Percentiles rank a stretch among this genome's conserved stretches.
Evolutionary conservation across 2,797 vertebrate genomes (phyloP).

Genomic region (Sebastes vulpes): DNA sequence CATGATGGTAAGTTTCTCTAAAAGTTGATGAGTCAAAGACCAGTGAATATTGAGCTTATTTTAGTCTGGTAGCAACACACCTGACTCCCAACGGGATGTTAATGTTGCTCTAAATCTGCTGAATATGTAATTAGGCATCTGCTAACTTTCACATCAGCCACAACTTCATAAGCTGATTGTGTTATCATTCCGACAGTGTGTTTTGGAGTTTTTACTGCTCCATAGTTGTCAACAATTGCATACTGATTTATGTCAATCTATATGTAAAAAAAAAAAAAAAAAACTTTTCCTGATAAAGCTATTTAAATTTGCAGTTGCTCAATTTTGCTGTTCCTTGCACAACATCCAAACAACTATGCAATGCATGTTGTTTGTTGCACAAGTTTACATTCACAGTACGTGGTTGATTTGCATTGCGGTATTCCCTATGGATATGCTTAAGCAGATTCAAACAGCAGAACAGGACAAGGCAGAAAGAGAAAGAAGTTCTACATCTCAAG

Average conservation of each 20-base stretch:
- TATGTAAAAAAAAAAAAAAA: background rate
- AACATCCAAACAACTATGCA: background rate
- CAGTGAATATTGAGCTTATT: background rate
- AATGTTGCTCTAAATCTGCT: background rate
- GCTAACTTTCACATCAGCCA: background rate
- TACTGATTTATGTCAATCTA: background rate
- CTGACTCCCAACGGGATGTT: background rate
- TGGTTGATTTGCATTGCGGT: background rate
- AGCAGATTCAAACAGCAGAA: slow-evolving; percentile 12
- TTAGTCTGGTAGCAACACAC: background rate
- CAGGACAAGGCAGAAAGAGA: background rate
- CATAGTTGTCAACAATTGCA: background rate
- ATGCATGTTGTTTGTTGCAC: background rate
- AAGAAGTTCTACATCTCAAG: slow-evolving; percentile 15
- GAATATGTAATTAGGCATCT: slow-evolving; percentile 1
- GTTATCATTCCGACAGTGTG: background rate
- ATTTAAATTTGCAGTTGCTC: background rate
- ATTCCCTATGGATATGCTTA: slow-evolving; percentile 1
- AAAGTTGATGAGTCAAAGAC: background rate
- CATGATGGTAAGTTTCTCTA: background rate
- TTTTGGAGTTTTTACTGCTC: background rate
- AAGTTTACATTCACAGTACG: slow-evolving; percentile 7
- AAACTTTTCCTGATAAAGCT: background rate
- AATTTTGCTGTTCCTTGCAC: background rate
- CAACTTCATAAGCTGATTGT: background rate